phyloP scores from a whole-genome alignment of 2,888 invertebrate genomes.

The Agrotis segetum region DNA sequence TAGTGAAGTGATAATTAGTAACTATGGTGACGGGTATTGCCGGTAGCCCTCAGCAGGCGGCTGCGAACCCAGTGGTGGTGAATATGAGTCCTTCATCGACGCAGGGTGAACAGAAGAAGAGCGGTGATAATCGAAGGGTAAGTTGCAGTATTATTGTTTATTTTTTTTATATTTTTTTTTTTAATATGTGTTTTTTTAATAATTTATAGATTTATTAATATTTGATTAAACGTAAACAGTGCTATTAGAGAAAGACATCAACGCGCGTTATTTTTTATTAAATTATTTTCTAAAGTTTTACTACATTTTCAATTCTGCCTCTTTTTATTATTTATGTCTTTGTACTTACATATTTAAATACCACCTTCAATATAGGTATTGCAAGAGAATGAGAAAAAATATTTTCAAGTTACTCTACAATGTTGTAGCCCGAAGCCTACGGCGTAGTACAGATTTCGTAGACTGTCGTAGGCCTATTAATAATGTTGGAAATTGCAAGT shows the following conservation, averaged over 20 bases:
- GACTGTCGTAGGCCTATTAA: constrained; percentile 26
- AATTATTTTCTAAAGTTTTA: neutral
- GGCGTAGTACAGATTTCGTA: constrained; percentile 25
- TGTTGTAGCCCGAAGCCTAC: constrained; percentile 22
- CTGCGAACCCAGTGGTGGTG: constrained; percentile 70
- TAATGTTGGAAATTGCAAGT: neutral
- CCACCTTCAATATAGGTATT: too few relatives aligned
- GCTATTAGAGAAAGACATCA: constrained; percentile 72
- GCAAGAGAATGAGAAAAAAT: neutral
- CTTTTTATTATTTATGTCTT: neutral
- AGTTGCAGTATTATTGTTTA: constrained; percentile 66
- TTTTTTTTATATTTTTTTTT: constrained; percentile 12
- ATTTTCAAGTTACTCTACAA: neutral
- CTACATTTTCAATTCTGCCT: too few relatives aligned
- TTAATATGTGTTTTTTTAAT: neutral
- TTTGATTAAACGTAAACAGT: constrained; percentile 12
- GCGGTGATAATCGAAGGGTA: constrained; percentile 86
- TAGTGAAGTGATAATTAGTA: constrained; percentile 66
- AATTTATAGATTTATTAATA: too few relatives aligned
- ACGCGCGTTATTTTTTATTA: constrained; percentile 63
- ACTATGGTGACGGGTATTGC: constrained; percentile 87
- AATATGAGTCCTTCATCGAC: constrained; percentile 77
- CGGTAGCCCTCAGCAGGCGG: constrained; percentile 79
- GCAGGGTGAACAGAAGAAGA: constrained; percentile 80
- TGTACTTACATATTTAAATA: neutral